Evolutionary conservation across 2,888 invertebrate species (phyloP), one percentile per base, ranked within the genome.

Genomic region (Coecobrya sp.): DNA sequence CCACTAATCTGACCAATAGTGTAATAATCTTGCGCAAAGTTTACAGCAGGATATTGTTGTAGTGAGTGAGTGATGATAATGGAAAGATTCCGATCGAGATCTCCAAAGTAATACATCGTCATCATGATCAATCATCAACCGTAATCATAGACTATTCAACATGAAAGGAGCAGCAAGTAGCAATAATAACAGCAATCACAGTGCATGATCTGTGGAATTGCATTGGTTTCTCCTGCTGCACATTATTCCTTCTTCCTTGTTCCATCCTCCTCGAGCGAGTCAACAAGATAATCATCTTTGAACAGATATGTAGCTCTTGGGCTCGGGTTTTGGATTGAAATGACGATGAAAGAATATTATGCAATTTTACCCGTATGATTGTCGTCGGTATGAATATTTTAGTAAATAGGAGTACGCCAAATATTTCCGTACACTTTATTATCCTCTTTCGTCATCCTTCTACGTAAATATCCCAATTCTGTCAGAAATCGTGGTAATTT

Each of bases 401-500:
- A 25, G 22, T 16, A 68, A 68, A 68, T 30, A 25, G 36, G 42
- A 49, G 76, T 45, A 52, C n/a, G 42, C 42, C 19, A 73, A n/a
- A 81, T 49, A 55, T 55, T 55, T 81, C 81, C 55, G 81, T 81
- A 42, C 81, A 59, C 81, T 81, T 81, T 55, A 70, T 42, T 36
- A 42, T 42, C 65, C 27, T 65, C 49, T 19, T 13, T 76, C 49
- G 30, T 42, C 79, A 36, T 49, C 45, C 52, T 79, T 79, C 79
- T 49, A 52, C 27, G 22, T 27, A 79, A n/a, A 49, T 52, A 79
- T 16, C 13, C 25, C 25, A 19, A 82, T 82, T 79, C 19, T 36
- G 82, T 27, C 27, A 82, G 55, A 89, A 89, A 73, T 89, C 89
- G 82, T 89, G 88, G 45, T 70, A 30, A 55, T 85, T 86, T 36